Percentiles rank a stretch among this genome's conserved stretches.
These are phyloP conservation scores for Rhinichthys klamathensis DNA, from an alignment of 2,113 vertebrate genomes.

Conservation along the genomic window DNA sequence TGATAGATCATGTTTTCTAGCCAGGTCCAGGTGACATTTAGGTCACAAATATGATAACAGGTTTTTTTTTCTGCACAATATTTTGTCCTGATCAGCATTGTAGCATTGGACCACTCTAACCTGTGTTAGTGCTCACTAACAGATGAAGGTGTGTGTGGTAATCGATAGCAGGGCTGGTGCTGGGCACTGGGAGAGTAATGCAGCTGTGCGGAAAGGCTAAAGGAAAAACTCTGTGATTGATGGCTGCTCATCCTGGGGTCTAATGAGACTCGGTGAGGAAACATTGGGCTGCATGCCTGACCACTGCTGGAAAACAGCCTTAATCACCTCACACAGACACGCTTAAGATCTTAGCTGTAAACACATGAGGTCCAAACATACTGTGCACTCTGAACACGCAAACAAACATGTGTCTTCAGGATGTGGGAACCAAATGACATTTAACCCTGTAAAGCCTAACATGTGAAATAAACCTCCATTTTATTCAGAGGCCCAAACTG, in stretches of 20 bases:
- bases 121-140: not conserved
- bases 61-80: not conserved
- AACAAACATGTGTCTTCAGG: not conserved
- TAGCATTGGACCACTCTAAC: not conserved
- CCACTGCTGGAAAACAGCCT: slow-evolving; percentile 21
- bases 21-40: not conserved
- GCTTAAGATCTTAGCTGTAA: not conserved
- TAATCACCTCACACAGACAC: not conserved
- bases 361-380: not conserved
- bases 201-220: slow-evolving; percentile 25
- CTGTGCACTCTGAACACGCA: too few species aligned
- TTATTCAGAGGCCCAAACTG: too few species aligned
- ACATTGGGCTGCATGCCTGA: not conserved
- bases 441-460: too few species aligned
- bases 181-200: slow-evolving; percentile 27
- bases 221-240: slow-evolving; percentile 43
- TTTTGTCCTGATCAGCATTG: slow-evolving; percentile 12
- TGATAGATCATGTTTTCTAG: too few species aligned
- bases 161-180: slow-evolving; percentile 39
- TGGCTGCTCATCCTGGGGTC: slow-evolving; percentile 32
- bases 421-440: not conserved
- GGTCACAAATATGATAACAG: not conserved
- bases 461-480: too few species aligned
- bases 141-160: slow-evolving; percentile 21
- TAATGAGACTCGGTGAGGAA: slow-evolving; percentile 36